phyloP scores from a whole-genome alignment of 2,113 vertebrate genomes.

The Pteropus alecto region DNA sequence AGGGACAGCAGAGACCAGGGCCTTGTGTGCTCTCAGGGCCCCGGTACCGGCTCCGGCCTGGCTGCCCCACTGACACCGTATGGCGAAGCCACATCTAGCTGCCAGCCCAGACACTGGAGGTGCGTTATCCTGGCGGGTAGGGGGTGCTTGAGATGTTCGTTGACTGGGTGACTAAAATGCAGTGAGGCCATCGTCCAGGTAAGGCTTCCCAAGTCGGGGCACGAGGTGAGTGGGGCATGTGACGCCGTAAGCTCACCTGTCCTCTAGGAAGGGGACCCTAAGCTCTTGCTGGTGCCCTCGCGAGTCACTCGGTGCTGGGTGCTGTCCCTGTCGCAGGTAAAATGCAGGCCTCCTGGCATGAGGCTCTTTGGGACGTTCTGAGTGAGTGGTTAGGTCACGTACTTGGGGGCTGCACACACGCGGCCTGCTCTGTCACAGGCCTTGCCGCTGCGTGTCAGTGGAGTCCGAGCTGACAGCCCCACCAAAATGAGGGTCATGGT shows the following conservation, averaged over 20 bases:
- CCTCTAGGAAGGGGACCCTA: neutral
- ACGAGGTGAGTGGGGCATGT: neutral
- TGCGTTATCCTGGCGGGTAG: neutral
- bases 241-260: neutral
- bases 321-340: neutral
- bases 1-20: no score
- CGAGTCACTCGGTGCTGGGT: neutral
- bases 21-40: neutral
- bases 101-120: accelerated
- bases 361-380: neutral
- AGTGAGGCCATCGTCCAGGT: neutral
- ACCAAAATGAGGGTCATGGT: neutral
- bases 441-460: neutral
- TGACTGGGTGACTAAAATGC: neutral
- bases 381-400: neutral
- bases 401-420: neutral
- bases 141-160: neutral
- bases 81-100: neutral
- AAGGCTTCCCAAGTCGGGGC: no score
- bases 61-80: neutral
- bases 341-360: neutral
- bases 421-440: neutral
- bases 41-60: neutral
- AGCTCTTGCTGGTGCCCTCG: neutral
- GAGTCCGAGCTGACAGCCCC: neutral